These are phyloP conservation scores for Neopelma chrysocephalum DNA, from an alignment of 2,797 vertebrate species.

Conservation along the genomic window DNA sequence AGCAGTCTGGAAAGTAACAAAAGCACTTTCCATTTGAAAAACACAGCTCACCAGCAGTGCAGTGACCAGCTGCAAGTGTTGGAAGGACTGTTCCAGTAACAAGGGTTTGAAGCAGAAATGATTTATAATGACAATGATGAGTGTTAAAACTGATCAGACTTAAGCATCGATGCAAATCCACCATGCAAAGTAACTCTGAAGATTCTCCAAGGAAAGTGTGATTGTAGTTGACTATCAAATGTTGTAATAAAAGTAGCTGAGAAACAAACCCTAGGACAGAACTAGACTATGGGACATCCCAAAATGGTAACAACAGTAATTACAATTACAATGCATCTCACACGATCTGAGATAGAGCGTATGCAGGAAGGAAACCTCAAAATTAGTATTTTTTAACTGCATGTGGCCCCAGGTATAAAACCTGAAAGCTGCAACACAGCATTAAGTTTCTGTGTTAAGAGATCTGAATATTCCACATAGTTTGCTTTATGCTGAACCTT, in stretches of 20 bases:
- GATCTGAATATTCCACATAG: not conserved
- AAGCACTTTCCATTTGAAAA: not conserved
- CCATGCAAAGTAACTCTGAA: not conserved
- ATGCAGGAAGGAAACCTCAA: not conserved
- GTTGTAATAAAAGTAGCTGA: not conserved
- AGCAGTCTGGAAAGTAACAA: not conserved
- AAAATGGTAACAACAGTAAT: not conserved
- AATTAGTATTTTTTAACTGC: not conserved
- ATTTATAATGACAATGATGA: not conserved
- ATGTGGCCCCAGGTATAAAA: not conserved
- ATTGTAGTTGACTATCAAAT: not conserved
- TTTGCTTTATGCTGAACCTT: not conserved
- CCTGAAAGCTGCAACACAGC: not conserved
- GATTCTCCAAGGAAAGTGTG: not conserved
- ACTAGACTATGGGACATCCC: not conserved
- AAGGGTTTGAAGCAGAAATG: not conserved
- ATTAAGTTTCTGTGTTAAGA: not conserved
- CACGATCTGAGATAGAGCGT: accelerated
- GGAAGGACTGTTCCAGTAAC: not conserved
- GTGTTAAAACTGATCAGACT: not conserved
- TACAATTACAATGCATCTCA: not conserved
- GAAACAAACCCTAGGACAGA: not conserved
- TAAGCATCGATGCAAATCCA: not conserved
- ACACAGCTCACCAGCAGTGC: not conserved
- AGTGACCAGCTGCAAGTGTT: not conserved